Evolutionary conservation across 2,113 vertebrate species (phyloP), one percentile per base, ranked within the genome.

Genomic region (Grallaria varia): DNA sequence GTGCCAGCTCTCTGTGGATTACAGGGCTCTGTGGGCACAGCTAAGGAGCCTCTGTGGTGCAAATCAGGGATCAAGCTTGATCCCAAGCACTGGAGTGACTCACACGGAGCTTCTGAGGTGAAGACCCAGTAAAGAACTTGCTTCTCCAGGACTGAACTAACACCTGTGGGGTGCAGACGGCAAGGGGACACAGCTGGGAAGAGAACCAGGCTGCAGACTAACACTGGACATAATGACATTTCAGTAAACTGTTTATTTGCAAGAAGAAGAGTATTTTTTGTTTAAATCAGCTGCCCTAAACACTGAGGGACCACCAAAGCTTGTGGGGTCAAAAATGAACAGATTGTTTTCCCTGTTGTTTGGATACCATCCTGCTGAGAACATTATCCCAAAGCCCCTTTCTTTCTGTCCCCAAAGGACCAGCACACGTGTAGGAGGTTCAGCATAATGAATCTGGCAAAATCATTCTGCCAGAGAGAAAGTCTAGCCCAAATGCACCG

Each of bases 31-130:
- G 62, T n/a, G 63, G 79, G 53, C 49, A 89, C 24, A 47, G 37
- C 14, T 12, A 52, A 44, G 52, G 64, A 96, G 52, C 33, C 58
- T 37, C 28, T 9, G 13, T 45, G 74, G 52, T 67, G 82, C 84
- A 68, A 0, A 39, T 4, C 35, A 42, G 23, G 68, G 40, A 68
- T 23, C 13, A 31, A 56, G 44, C 16, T 62, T 1, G 3, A 53
- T 63, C 47, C 47, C 5, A 5, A 78, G 75, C 9, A 3, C 27
- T 4, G 4, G 7, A 40, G 21, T n/a, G 37, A 84, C 40, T 73
- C 75, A 76, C 31, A 5, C 3, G 11, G 28, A 63, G 52, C 12
- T 84, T 84, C 88, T 0, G 0, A 23, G 23, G 45, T 1, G 12
- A 56, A 66, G 84, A 40, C 17, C 63, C 4, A 1, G 67, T 12